phyloP scores from a whole-genome alignment of 2,888 invertebrate species.

The Acanthopleura granulata region DNA sequence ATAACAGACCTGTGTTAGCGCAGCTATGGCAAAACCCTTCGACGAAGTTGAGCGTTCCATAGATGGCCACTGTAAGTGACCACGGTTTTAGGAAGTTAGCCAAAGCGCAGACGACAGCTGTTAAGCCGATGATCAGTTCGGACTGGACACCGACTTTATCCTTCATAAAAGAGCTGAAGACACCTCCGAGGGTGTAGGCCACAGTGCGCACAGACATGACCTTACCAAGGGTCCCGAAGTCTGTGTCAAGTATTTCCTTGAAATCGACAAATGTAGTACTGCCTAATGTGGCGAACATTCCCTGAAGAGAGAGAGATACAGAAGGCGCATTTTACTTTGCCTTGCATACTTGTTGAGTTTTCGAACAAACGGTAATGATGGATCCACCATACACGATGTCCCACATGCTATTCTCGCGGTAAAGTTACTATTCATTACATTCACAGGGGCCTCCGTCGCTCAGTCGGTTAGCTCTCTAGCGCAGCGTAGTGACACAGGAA shows the following conservation, averaged over 20 bases:
- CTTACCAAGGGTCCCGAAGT: background rate
- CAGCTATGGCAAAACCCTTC: background rate
- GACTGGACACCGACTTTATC: constrained; percentile 8
- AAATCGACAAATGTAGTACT: background rate
- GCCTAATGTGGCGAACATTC: background rate
- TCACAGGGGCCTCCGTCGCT: no score
- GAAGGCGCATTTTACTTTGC: no score
- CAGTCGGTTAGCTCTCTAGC: no score
- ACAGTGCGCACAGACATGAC: background rate
- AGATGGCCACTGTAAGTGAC: background rate
- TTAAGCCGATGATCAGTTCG: background rate
- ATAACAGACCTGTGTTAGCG: background rate
- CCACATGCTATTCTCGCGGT: no score
- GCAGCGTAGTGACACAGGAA: no score
- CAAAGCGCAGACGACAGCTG: background rate
- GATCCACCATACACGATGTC: no score
- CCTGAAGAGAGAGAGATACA: background rate
- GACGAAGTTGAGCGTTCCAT: background rate
- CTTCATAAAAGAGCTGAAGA: background rate
- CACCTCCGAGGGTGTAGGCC: background rate
- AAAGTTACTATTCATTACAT: no score
- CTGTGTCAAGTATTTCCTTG: background rate
- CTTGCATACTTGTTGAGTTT: no score
- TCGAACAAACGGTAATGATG: background rate
- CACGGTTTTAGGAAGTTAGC: background rate